Evolutionary conservation across 2,113 vertebrate species (phyloP), one percentile per base, ranked within the genome.

Genomic region (Sinocyclocheilus grahami): DNA sequence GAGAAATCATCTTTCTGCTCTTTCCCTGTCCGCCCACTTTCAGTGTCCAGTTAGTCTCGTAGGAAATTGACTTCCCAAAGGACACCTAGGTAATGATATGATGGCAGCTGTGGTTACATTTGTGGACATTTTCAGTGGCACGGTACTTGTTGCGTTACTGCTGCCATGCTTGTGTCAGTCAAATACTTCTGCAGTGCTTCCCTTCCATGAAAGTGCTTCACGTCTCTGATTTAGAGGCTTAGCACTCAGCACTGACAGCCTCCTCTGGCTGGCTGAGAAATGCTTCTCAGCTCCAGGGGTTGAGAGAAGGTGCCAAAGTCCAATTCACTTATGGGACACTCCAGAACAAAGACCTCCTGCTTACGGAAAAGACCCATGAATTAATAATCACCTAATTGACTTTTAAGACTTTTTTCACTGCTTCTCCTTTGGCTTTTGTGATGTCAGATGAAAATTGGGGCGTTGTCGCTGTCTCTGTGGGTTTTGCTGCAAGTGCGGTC

Each of bases 311-410:
- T 95, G 93, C 95, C 95, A 96, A 94, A 94, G 93, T 97, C 96
- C 95, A 95, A 95, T 95, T 96, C 95, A 96, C 96, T 98, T 98
- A 98, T 95, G 96, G 97, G 97, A 98, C 94, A 93, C 93, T 87
- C 94, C 94, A 95, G 96, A 93, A 94, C 95, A 96, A 96, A 97
- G 96, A 96, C 94, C 93, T 94, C 93, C 94, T 92, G 95, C 96
- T 99, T 98, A 98, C 96, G 96, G 97, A 98, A 98, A 99, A 94
- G 95, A 91, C 93, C 92, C 96, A 98, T 99, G 97, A 98, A 99
- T 99, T 97, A 98, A 97, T 98, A 97, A 98, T 98, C 94, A 96
- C 95, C 96, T 97, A 97, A 97, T 97, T 96, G 97, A 96, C 96
- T 98, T 94, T 90, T 91, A 90, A 90, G 75, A 58, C 95, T 95